phyloP scores from a whole-genome alignment of 2,888 invertebrate genomes.

The Drosophila helvetica region DNA sequence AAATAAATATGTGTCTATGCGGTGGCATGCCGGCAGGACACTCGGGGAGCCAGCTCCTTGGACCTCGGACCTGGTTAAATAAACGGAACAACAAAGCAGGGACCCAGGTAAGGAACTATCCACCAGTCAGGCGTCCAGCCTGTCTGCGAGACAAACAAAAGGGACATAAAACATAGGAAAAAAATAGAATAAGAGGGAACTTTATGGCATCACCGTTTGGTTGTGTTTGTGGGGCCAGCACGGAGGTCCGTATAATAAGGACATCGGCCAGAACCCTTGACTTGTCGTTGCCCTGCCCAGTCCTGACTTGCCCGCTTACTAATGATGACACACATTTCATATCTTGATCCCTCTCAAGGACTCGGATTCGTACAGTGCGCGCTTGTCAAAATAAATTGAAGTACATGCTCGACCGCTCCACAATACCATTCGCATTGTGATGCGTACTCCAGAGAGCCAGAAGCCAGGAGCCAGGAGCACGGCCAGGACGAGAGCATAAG shows the following conservation, averaged over 20 bases:
- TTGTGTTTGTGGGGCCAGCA: constrained; percentile 36
- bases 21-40: constrained; percentile 68
- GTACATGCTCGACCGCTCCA: constrained; percentile 76
- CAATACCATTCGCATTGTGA: constrained; percentile 63
- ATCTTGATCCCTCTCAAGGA: constrained; percentile 66
- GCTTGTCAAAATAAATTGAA: constrained; percentile 69
- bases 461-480: neutral
- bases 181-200: constrained; percentile 47
- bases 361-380: constrained; percentile 29
- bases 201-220: constrained; percentile 65
- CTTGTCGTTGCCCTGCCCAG: constrained; percentile 19
- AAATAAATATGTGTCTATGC: constrained; percentile 76
- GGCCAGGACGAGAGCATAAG: neutral
- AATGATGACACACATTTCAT: constrained; percentile 77
- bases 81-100: constrained; percentile 34
- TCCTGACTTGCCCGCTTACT: constrained; percentile 53
- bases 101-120: constrained; percentile 52
- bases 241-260: constrained; percentile 56
- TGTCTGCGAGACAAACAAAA: constrained; percentile 30
- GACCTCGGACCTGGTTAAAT: constrained; percentile 23
- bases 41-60: constrained; percentile 33
- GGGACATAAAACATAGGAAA: constrained; percentile 2
- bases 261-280: constrained; percentile 60
- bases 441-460: constrained; percentile 16
- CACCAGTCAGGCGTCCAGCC: constrained; percentile 31